These are phyloP conservation scores for Pheucticus melanocephalus DNA, from an alignment of 2,113 vertebrate species.

Conservation along the genomic window DNA sequence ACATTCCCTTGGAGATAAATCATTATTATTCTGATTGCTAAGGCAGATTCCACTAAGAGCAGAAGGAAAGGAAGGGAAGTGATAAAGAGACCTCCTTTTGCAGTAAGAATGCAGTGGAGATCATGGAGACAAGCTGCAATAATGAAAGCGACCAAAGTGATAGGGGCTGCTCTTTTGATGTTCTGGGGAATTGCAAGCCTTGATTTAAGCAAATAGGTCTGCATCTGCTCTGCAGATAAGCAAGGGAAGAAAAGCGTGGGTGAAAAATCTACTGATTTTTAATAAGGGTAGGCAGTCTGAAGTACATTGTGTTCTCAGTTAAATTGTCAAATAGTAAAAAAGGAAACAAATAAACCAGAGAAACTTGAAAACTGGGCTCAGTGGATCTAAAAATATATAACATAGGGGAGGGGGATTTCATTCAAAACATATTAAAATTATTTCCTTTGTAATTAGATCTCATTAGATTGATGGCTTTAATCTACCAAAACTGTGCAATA, in stretches of 20 bases:
- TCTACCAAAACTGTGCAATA: background rate
- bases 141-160: background rate
- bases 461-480: background rate
- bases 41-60: background rate
- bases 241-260: background rate
- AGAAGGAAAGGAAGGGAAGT: background rate
- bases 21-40: constrained; percentile 42
- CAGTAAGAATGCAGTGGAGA: background rate
- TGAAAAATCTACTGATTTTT: constrained; percentile 13
- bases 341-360: background rate
- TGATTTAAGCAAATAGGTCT: constrained; percentile 17
- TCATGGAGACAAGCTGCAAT: background rate
- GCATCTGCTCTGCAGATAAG: constrained; percentile 9
- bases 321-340: background rate
- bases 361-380: background rate
- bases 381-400: background rate
- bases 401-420: background rate
- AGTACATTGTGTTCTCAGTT: background rate
- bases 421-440: background rate
- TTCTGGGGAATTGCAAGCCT: background rate
- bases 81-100: constrained; percentile 8
- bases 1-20: constrained; percentile 54
- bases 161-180: constrained; percentile 29
- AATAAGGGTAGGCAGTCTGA: background rate
- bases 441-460: background rate